Evolutionary conservation across 30 jellyfish, hydroid and myxozoan species (phyloP), one percentile per base, ranked within the genome.

Genomic region (Aurelia coerulea): DNA sequence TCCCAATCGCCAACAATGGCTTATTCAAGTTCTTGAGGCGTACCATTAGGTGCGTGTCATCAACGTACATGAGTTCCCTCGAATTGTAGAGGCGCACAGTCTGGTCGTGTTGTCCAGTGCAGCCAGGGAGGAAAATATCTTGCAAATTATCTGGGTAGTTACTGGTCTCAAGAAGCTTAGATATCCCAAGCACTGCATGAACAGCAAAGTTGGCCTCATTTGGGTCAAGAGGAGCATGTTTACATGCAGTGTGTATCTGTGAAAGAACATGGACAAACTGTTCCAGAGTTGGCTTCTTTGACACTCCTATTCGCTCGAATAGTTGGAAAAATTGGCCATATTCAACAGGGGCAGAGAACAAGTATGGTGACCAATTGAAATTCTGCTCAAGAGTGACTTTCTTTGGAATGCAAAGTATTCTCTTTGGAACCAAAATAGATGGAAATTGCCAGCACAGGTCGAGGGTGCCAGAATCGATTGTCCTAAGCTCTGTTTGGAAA

Each of bases 71-170:
- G 18, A 85, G 74, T n/a, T 91, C 85, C 50, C 62, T 62, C 17
- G 93, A 68, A 10, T 35, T 41, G 17, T 58, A 76, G 14, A 91
- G 80, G 7, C 60, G 6, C 0, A 77, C 51, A 10, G 81, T 18
- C 35, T 69, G 56, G 8, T 70, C 52, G 16, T 49, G 15, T 39
- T 35, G 56, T 32, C 65, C 73, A 5, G 6, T 6, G 51, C 33
- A 10, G 10, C 96, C 91, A 10, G 96, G 97, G 54, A 84, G 72
- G 39, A 79, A 86, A 39, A 91, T 79, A n/a, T 32, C 37, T 7
- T 73, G 17, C 42, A 76, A 31, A 5, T 60, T 42, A 76, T 23
- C 34, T 0, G 75, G 75, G 50, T 11, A 76, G 16, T 18, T 51
- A 4, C 10, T 39, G 8, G 63, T 50, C 46, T 81, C 65, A 18